Conservation (phyloP, 2,888 invertebrate species). For the Drosophila atripex region DNA sequence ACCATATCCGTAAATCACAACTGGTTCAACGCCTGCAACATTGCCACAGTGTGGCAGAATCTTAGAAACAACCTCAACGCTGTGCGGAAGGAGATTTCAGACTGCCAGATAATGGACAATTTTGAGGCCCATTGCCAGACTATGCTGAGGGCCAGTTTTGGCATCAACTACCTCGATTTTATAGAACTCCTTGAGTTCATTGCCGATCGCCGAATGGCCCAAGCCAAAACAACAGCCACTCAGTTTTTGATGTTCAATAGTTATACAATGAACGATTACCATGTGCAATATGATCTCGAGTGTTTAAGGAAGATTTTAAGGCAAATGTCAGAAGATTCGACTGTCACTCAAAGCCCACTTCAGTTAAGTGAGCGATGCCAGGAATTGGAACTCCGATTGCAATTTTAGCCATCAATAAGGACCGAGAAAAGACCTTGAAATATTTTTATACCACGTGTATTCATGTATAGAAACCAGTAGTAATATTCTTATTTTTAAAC, state of each 20-base stretch:
- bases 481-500: conserved; percentile 3
- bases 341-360: conserved; percentile 62
- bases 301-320: conserved; percentile 65
- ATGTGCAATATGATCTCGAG: conserved; percentile 76
- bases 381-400: conserved; percentile 25
- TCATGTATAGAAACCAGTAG: conserved; percentile 62
- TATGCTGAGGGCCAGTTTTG: conserved; percentile 90
- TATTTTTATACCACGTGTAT: conserved; percentile 75
- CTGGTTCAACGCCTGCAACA: conserved; percentile 97
- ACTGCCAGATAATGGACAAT: conserved; percentile 89
- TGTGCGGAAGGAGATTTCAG: conserved; percentile 91
- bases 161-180: conserved; percentile 90
- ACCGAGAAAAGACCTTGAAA: not conserved
- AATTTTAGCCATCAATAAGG: conserved; percentile 6
- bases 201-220: conserved; percentile 85
- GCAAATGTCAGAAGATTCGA: conserved; percentile 71
- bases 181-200: conserved; percentile 88
- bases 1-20: conserved; percentile 99
- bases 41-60: conserved; percentile 89
- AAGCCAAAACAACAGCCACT: conserved; percentile 47
- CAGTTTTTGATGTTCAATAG: conserved; percentile 75
- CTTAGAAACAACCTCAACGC: conserved; percentile 87
- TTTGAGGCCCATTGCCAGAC: conserved; percentile 92
- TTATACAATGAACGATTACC: conserved; percentile 77
- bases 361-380: conserved; percentile 56